Percentiles rank a stretch among this genome's conserved stretches.
Evolutionary conservation across 2,797 vertebrate genomes (phyloP).

Genomic region (Meriones psammophilus): DNA sequence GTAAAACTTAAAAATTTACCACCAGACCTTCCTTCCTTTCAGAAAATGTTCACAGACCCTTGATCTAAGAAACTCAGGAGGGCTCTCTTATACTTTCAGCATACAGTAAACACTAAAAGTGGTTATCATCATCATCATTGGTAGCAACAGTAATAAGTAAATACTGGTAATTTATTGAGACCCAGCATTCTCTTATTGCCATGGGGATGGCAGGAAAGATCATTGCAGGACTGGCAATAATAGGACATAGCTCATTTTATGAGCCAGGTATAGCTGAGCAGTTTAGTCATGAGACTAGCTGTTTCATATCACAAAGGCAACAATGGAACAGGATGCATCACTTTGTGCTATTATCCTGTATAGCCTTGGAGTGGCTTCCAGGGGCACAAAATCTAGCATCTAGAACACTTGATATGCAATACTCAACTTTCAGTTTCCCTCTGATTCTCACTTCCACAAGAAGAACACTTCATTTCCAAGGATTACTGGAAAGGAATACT

Average conservation of each 20-base stretch:
- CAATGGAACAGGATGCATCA: not conserved
- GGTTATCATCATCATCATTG: not conserved
- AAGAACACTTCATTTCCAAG: not conserved
- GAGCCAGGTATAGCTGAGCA: not conserved
- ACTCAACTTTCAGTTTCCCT: not conserved
- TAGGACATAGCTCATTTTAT: not conserved
- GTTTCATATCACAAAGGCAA: not conserved
- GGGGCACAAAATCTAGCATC: not conserved
- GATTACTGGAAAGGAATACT: not conserved
- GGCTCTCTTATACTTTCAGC: not conserved
- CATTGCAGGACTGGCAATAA: not conserved
- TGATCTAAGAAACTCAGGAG: not conserved
- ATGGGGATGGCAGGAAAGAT: not conserved
- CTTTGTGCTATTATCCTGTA: not conserved
- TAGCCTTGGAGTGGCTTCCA: not conserved
- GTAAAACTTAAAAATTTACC: not conserved
- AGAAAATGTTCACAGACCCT: not conserved
- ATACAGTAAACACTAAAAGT: not conserved
- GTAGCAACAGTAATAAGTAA: not conserved
- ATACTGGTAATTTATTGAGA: constrained; percentile 6
- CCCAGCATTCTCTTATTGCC: not conserved
- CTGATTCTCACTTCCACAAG: not conserved
- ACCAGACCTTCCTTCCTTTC: constrained; percentile 8
- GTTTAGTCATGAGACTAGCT: not conserved
- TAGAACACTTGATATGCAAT: not conserved